Evolutionary conservation across 2,888 invertebrate genomes (phyloP).

Genomic region (Nasonia oneida): DNA sequence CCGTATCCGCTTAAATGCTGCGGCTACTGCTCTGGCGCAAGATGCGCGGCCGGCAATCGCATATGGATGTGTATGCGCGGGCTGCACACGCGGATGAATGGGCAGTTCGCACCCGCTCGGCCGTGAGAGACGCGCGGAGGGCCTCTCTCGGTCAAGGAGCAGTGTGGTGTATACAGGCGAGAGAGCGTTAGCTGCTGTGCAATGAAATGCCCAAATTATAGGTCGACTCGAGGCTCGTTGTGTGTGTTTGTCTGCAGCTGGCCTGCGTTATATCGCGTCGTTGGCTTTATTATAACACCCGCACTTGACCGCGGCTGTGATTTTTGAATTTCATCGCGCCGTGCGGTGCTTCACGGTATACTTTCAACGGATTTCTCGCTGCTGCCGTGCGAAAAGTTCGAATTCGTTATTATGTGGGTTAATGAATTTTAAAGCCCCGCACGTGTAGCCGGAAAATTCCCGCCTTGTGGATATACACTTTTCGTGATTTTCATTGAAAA

Average conservation of each 20-base stretch:
- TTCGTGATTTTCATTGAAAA: too few relatives aligned
- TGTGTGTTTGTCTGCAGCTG: not conserved
- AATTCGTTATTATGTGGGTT: too few relatives aligned
- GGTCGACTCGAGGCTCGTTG: not conserved
- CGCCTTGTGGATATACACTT: too few relatives aligned
- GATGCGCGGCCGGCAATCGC: not conserved
- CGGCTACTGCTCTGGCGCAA: not conserved
- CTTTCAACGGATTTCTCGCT: too few relatives aligned
- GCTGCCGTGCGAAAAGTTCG: too few relatives aligned
- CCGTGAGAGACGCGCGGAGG: not conserved
- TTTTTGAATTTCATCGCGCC: not conserved
- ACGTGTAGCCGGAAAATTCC: too few relatives aligned
- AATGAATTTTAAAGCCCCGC: too few relatives aligned
- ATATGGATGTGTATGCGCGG: not conserved
- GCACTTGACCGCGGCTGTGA: not conserved
- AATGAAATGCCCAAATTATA: constrained; percentile 40
- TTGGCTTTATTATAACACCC: too few relatives aligned
- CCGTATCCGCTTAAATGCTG: not conserved
- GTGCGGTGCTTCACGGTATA: too few relatives aligned
- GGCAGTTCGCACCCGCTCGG: not conserved
- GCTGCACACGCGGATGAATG: constrained; percentile 5
- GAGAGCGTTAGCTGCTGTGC: not conserved
- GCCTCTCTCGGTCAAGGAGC: constrained; percentile 35
- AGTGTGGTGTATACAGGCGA: not conserved
- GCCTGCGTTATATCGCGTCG: not conserved